Evolutionary conservation across 2,888 invertebrate genomes (phyloP).

Genomic region (Sinodicranocentrus sp.): DNA sequence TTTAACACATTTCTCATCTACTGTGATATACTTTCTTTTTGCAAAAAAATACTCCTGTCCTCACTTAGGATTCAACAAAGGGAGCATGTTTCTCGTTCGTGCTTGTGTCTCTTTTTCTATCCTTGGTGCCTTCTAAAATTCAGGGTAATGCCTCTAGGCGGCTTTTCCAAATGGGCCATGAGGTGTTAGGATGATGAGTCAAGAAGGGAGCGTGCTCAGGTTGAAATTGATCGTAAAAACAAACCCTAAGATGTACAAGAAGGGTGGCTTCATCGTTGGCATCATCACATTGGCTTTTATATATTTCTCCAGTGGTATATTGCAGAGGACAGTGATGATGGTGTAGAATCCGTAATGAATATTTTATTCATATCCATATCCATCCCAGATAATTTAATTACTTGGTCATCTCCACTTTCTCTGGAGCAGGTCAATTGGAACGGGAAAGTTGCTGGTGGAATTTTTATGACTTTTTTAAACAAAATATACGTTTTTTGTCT

Average conservation of each 20-base stretch:
- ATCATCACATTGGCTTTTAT: no score
- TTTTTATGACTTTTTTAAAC: constrained; percentile 50
- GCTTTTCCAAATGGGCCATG: constrained; percentile 57
- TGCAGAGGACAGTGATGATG: no score
- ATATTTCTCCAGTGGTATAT: no score
- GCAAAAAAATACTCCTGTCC: neutral
- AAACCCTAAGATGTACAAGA: constrained; percentile 8
- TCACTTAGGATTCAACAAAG: constrained; percentile 54
- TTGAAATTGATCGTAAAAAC: constrained; percentile 65
- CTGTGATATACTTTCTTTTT: constrained; percentile 17
- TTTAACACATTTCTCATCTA: constrained; percentile 34
- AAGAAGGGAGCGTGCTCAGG: constrained; percentile 57
- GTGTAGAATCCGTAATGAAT: constrained; percentile 47
- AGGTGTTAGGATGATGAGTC: constrained; percentile 65
- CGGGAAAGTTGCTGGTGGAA: constrained; percentile 28
- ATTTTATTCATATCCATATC: constrained; percentile 57
- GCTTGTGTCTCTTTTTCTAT: constrained; percentile 26
- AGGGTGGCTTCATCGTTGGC: constrained; percentile 22
- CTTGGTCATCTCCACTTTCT: constrained; percentile 50
- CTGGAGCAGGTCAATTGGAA: constrained; percentile 10
- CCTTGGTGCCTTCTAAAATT: neutral
- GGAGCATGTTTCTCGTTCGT: constrained; percentile 46
- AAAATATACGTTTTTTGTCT: neutral
- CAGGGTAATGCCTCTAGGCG: constrained; percentile 40
- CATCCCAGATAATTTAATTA: constrained; percentile 58